Base-by-base conservation (phyloP, 2,888 invertebrate species). In the Meiosimyza decipiens region DNA sequence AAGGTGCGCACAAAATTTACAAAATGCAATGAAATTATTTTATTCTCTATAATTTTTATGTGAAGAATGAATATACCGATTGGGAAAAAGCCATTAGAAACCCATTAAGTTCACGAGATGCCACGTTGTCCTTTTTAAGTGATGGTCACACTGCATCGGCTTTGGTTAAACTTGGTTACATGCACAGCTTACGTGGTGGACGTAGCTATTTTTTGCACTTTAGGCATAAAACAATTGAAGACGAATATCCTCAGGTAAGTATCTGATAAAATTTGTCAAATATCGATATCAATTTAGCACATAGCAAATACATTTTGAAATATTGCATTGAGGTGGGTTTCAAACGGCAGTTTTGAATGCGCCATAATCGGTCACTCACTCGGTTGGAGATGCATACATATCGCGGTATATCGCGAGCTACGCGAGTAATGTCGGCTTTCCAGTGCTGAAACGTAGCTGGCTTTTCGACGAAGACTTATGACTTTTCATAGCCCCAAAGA, bases 81-180 rank as follows among this genome's bases (percentile, higher is more conserved):
- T 98, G 98, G 97, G 96, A 95, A 87, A 91, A 93, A 80, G 94
- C 95, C 3, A 93, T 95, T 79, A 93, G 95, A 82, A 95, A 94
- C 86, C 94, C 95, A 76, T 90, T 94, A 83, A 94, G 93, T 85
- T 95, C 95, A 77, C 92, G 95, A 82, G 97, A 94, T 85, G 95
- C 92, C 71, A 92, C 95, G 28, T 89, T 96, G 75, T 94, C 95
- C 86, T 92, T 97, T 74, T 88, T 98, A 70, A 95, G 97, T 82
- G 98, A 98, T 85, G 97, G 96, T 0, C 94, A 97, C 79, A 95
- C 95, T 69, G 95, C 95, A 0, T 94, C 97, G 12, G 96, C 96
- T 16, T 79, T 87, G n/a, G 92, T 95, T 73, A 89, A 94, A 80
- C 89, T 95, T 71, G 95, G 94, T 0, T 93, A 94, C 80, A 89